Conservation (phyloP, 2,888 invertebrate species). For the Dryomyza anilis region DNA sequence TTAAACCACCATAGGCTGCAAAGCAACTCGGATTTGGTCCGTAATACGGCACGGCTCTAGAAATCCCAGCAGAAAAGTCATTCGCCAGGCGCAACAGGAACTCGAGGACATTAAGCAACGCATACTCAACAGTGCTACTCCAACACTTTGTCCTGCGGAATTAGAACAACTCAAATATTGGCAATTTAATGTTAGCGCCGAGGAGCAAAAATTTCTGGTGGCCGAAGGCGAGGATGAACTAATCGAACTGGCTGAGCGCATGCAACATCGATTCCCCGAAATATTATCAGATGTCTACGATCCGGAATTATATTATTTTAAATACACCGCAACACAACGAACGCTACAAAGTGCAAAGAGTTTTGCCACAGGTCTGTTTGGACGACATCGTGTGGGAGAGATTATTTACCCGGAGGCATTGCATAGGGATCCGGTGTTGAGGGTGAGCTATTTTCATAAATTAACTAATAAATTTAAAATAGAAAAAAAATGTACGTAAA, state of each 20-base stretch:
- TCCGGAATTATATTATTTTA: conserved; percentile 66
- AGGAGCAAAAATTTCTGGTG: conserved; percentile 68
- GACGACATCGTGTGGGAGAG: conserved; percentile 66
- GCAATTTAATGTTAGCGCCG: conserved; percentile 63
- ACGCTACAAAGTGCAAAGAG: conserved; percentile 75
- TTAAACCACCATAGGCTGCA: conserved; percentile 64
- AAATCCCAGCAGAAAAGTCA: conserved; percentile 68
- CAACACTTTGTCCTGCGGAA: conserved; percentile 62
- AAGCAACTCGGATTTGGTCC: conserved; percentile 74
- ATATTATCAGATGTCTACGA: conserved; percentile 69
- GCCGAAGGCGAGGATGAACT: conserved; percentile 80
- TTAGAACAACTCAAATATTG: conserved; percentile 65
- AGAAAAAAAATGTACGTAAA: background rate
- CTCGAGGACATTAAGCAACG: conserved; percentile 59
- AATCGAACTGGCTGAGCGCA: conserved; percentile 73
- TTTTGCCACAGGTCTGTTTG: conserved; percentile 79
- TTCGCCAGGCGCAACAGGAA: conserved; percentile 63
- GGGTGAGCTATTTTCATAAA: conserved; percentile 65
- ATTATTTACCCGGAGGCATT: conserved; percentile 71
- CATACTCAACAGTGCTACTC: conserved; percentile 58
- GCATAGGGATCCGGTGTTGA: conserved; percentile 69
- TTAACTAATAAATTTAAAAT: no score
- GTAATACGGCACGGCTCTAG: conserved; percentile 80
- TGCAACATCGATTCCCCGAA: conserved; percentile 73
- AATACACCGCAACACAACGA: conserved; percentile 77